phyloP scores from a whole-genome alignment of 2,888 invertebrate genomes.

The Rotaria magnacalcarata region DNA sequence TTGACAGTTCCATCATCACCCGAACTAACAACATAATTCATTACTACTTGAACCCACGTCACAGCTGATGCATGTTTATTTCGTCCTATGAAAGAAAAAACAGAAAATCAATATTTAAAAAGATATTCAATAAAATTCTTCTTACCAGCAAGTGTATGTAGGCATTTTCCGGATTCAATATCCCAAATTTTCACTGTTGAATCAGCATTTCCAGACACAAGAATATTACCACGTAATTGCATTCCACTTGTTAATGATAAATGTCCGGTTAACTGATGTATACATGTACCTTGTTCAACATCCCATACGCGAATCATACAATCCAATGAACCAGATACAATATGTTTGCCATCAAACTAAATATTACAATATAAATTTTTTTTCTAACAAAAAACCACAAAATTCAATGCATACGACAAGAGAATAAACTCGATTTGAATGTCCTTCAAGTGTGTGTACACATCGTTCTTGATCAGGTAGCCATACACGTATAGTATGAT shows the following conservation, averaged over 20 bases:
- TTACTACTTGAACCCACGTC: conserved; percentile 87
- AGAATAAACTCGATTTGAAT: conserved; percentile 95
- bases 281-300: conserved; percentile 80
- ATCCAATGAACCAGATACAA: conserved; percentile 94
- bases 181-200: conserved; percentile 99
- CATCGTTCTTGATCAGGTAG: conserved; percentile 79
- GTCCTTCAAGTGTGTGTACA: conserved; percentile 87
- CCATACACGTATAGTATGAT: conserved; percentile 97
- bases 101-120: not conserved
- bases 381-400: not conserved
- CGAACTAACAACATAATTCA: conserved; percentile 94
- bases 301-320: conserved; percentile 96
- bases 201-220: conserved; percentile 97
- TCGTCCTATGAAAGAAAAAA: conserved; percentile 52
- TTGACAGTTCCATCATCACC: conserved; percentile 99
- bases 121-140: not conserved
- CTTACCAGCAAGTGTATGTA: conserved; percentile 73
- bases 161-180: conserved; percentile 91
- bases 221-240: conserved; percentile 74
- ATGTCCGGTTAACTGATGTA: conserved; percentile 90
- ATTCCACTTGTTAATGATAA: conserved; percentile 88
- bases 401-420: conserved; percentile 59
- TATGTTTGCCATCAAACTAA: conserved; percentile 91
- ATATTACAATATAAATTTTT: not conserved
- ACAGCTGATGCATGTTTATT: conserved; percentile 97